Percentiles rank a stretch among this genome's conserved stretches.
Evolutionary conservation across 1,140 invertebrate genomes (phyloP).

Genomic region (Ctenoplectra terminalis): DNA sequence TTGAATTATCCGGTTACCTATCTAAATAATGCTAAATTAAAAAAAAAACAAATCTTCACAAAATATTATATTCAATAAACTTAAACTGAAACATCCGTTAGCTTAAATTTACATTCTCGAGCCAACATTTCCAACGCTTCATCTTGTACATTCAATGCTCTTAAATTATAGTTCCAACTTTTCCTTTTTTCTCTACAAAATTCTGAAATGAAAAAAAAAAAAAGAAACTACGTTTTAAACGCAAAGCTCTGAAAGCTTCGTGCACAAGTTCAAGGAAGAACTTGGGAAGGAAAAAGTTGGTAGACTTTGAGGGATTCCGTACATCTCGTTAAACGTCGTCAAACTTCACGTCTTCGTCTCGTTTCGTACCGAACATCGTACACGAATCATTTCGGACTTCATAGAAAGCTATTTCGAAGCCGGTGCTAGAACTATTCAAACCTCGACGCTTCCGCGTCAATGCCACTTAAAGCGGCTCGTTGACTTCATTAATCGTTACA

Average conservation of each 20-base stretch:
- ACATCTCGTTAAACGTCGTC: conserved; percentile 15
- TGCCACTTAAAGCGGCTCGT: conserved; percentile 18
- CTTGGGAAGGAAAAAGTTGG: background rate
- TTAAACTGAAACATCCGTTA: too few relatives aligned
- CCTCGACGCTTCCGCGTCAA: conserved; percentile 10
- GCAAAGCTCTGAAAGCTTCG: background rate
- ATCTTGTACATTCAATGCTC: too few relatives aligned
- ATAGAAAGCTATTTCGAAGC: conserved; percentile 3
- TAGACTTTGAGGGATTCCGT: background rate
- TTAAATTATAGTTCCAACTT: too few relatives aligned
- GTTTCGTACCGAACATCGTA: background rate
- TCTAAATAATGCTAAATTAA: too few relatives aligned
- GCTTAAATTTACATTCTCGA: too few relatives aligned
- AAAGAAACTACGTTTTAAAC: background rate
- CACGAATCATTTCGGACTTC: conserved; percentile 12
- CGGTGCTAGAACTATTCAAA: background rate
- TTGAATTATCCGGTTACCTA: too few relatives aligned
- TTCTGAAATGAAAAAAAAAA: background rate
- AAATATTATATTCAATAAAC: too few relatives aligned
- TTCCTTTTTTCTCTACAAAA: too few relatives aligned
- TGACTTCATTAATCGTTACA: conserved; percentile 38
- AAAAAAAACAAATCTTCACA: too few relatives aligned
- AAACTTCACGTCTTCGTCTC: background rate
- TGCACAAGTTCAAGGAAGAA: too few relatives aligned
- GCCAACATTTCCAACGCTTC: too few relatives aligned